Base-by-base conservation (phyloP, 2,113 vertebrate species). In the Todiramphus saurophagus region DNA sequence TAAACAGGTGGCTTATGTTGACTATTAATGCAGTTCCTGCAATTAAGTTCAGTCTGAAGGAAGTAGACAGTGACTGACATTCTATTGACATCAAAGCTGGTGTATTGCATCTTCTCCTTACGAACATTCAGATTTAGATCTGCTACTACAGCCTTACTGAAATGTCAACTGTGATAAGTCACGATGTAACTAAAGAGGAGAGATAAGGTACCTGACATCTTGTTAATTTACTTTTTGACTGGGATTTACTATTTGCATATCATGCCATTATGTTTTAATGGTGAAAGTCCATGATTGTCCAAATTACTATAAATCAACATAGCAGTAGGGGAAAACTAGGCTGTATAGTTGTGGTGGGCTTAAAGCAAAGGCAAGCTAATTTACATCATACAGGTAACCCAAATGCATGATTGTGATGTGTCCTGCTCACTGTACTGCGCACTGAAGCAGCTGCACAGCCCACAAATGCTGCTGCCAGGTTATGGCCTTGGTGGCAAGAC, bases 1-100 rank as follows among this genome's bases (percentile, higher is more conserved):
- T 95, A 96, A 97, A 95, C 97, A 97, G 97, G 97, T 97, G 97
- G 96, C 94, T 96, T 83, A 41, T 91, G 87, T 96, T 96, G 97
- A 91, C 96, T 96, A 97, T 96, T 97, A 96, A 96, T 93, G 93
- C 92, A 91, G 93, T 93, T 96, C 94, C 95, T 96, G 94, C 96
- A 94, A 96, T 94, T 90, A 94, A 92, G 80, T 88, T 88, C 93
- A 88, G 53, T 41, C 86, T 64, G 93, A 89, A 62, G 3, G 1
- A 87, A 93, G 81, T 63, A 72, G 91, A 84, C n/a, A 53, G 83
- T 76, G 87, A 37, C 55, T 89, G 89, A 77, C 69, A 79, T 87
- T 95, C 76, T 88, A 68, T n/a, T 95, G 96, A 96, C 95, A 97
- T 96, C 92, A 96, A 72, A 80, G 63, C 87, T 73, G 70, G 56